Conservation (phyloP, 2,797 vertebrate species). For the Tiaroga cobitis region DNA sequence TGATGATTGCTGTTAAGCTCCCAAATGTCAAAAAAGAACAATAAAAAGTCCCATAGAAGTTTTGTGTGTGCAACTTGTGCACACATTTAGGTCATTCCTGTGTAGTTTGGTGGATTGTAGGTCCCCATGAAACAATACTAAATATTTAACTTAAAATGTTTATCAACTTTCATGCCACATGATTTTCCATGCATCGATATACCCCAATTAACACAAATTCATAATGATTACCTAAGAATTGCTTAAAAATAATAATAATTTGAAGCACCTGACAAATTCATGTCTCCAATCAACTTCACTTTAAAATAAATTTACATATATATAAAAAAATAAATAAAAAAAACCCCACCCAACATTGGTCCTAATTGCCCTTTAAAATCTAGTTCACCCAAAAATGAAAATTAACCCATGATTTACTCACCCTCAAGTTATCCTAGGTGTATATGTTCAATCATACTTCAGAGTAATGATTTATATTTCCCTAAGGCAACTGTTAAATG, state of each 20-base stretch:
- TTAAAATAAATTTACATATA: not conserved
- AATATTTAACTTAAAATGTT: not conserved
- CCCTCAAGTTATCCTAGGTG: no score
- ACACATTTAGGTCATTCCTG: not conserved
- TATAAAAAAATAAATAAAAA: not conserved
- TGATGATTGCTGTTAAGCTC: not conserved
- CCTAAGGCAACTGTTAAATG: constrained; percentile 17
- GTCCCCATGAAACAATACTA: not conserved
- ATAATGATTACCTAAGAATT: not conserved
- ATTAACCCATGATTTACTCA: no score
- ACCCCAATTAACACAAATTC: not conserved
- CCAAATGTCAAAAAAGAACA: not conserved
- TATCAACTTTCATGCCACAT: not conserved
- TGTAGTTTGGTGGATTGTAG: not conserved
- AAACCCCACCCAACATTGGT: not conserved
- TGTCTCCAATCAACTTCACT: not conserved
- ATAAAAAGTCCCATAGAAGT: not conserved
- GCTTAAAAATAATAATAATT: not conserved
- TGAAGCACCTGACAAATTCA: not conserved
- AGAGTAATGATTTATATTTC: not conserved
- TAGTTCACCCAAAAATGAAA: no score
- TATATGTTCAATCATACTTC: not conserved
- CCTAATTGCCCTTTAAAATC: not conserved
- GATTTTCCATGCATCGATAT: not conserved
- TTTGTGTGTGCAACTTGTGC: not conserved